Evolutionary conservation across 2,113 vertebrate species (phyloP).

Genomic region (Scomber japonicus): DNA sequence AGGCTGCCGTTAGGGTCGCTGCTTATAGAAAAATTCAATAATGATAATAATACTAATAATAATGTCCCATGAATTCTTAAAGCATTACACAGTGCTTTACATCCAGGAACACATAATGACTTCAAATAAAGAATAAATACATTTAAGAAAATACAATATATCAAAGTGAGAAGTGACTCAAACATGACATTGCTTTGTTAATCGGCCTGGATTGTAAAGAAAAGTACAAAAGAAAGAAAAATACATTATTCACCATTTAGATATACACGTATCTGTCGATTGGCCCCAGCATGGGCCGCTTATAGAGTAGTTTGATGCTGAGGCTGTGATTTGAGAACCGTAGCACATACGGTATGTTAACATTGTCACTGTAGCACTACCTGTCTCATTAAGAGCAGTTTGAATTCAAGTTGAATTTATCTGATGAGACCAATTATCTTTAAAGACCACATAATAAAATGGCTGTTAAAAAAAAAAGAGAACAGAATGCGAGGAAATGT

Average conservation of each 20-base stretch:
- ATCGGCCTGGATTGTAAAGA: not conserved
- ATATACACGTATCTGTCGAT: not conserved
- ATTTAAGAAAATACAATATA: constrained; percentile 1
- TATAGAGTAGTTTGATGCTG: constrained; percentile 27
- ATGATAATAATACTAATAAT: not conserved
- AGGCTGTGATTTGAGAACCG: constrained; percentile 12
- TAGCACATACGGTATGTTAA: not conserved
- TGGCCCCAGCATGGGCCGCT: not conserved
- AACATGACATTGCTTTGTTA: constrained; percentile 7
- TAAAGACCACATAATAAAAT: constrained; percentile 13
- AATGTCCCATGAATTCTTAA: constrained; percentile 10
- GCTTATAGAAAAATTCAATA: constrained; percentile 4
- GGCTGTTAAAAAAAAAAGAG: not conserved
- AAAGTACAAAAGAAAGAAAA: not conserved
- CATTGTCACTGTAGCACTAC: not conserved
- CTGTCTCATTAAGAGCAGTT: constrained; percentile 6
- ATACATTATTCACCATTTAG: not conserved
- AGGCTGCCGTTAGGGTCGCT: constrained; percentile 10
- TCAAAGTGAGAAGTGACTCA: not conserved
- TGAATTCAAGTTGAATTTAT: constrained; percentile 3
- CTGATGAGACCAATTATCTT: constrained; percentile 1
- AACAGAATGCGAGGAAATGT: constrained; percentile 19
- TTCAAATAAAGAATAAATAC: not conserved
- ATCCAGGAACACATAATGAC: not conserved
- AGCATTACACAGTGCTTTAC: constrained; percentile 27